A percentile compares a stretch with the other conserved stretches of the same genome.
phyloP scores from a whole-genome alignment of 2,888 invertebrate species.

The Hypena proboscidalis region DNA sequence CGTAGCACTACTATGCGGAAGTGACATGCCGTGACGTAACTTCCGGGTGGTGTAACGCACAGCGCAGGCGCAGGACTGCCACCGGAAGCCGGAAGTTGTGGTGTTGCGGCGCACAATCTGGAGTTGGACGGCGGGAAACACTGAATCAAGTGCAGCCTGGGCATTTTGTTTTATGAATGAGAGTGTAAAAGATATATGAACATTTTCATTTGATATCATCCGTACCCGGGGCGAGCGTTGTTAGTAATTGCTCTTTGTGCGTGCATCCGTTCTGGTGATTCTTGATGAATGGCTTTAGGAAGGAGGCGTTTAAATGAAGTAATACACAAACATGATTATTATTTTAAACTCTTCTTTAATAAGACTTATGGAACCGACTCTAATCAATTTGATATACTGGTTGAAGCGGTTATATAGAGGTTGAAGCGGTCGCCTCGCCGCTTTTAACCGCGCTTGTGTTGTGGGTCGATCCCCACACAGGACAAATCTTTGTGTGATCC shows the following conservation, averaged over 20 bases:
- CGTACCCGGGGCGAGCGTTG: slow-evolving; percentile 43
- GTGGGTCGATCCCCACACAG: too few relatives aligned
- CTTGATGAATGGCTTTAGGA: too few relatives aligned
- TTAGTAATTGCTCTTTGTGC: slow-evolving; percentile 51
- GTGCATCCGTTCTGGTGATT: slow-evolving; percentile 33
- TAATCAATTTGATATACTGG: too few relatives aligned
- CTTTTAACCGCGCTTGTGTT: too few relatives aligned
- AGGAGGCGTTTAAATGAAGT: too few relatives aligned
- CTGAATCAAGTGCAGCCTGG: slow-evolving; percentile 80
- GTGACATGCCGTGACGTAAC: slow-evolving; percentile 67
- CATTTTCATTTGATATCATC: slow-evolving; percentile 61
- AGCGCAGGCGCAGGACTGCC: slow-evolving; percentile 75
- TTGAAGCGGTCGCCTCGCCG: too few relatives aligned
- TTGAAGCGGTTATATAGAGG: too few relatives aligned
- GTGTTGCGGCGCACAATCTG: slow-evolving; percentile 82
- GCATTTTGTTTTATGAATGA: slow-evolving; percentile 75
- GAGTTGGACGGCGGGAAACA: slow-evolving; percentile 81
- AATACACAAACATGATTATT: too few relatives aligned
- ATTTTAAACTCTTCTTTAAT: too few relatives aligned
- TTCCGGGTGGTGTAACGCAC: slow-evolving; percentile 50
- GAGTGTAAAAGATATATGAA: slow-evolving; percentile 73
- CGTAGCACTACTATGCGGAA: slow-evolving; percentile 51
- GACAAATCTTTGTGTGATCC: too few relatives aligned
- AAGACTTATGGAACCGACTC: too few relatives aligned
- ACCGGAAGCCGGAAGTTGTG: slow-evolving; percentile 82